phyloP scores from a whole-genome alignment of 2,797 vertebrate species.

The Platyrinchus mystaceus region DNA sequence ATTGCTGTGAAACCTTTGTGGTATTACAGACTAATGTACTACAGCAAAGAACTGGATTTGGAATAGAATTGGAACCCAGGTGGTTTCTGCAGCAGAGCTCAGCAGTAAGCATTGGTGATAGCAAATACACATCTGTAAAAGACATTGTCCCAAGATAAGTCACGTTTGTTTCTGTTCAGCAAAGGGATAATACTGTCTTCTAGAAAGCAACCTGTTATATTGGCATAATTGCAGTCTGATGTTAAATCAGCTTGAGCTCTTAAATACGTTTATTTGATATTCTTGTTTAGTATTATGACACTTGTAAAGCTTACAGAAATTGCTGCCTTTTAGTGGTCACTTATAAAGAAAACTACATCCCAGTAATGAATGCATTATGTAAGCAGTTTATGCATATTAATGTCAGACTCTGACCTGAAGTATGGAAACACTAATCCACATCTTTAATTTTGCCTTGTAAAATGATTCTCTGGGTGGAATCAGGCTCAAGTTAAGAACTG shows the following conservation, averaged over 20 bases:
- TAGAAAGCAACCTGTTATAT: neutral
- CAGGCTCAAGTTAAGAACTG: neutral
- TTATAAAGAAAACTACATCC: conserved; percentile 6
- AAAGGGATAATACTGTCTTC: neutral
- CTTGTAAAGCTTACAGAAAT: conserved; percentile 11
- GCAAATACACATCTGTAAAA: neutral
- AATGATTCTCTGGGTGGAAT: neutral
- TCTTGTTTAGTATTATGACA: neutral
- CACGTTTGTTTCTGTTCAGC: neutral
- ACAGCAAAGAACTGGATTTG: neutral
- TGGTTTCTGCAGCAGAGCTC: neutral
- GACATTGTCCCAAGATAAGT: neutral
- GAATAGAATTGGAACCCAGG: neutral
- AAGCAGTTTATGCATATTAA: neutral
- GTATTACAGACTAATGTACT: neutral
- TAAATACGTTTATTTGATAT: neutral
- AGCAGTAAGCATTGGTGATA: neutral
- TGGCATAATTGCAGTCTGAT: neutral
- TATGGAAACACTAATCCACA: neutral
- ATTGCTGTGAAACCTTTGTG: neutral
- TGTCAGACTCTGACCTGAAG: neutral
- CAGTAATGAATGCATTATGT: neutral
- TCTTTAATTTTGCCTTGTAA: neutral
- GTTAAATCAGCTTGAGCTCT: neutral
- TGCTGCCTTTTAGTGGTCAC: conserved; percentile 18